Conservation (phyloP, 2,888 invertebrate genomes). For the Elaeidobius kamerunicus region DNA sequence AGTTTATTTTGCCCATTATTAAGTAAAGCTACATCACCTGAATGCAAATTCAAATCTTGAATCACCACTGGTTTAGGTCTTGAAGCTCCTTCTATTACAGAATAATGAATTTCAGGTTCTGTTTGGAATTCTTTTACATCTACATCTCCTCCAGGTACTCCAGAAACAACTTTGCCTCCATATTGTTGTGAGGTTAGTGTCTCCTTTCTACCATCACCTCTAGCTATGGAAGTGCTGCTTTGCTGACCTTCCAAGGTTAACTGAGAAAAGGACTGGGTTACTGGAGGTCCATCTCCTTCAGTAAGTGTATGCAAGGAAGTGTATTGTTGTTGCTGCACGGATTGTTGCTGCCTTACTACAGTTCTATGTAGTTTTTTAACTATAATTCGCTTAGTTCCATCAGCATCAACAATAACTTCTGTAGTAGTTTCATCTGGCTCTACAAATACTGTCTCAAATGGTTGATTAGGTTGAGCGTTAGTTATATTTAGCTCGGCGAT, state of each 20-base stretch:
- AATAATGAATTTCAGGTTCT: conserved; percentile 59
- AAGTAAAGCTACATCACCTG: conserved; percentile 49
- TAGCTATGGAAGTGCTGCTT: conserved; percentile 56
- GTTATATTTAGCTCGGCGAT: conserved; percentile 69
- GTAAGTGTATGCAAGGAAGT: conserved; percentile 55
- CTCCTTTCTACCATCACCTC: conserved; percentile 61
- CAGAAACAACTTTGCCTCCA: conserved; percentile 62
- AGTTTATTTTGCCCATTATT: conserved; percentile 43
- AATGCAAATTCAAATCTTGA: conserved; percentile 47
- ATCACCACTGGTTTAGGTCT: conserved; percentile 49
- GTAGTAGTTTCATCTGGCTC: conserved; percentile 83
- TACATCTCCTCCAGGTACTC: conserved; percentile 61
- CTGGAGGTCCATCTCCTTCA: conserved; percentile 56
- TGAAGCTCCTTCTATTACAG: conserved; percentile 56
- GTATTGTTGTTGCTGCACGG: conserved; percentile 61
- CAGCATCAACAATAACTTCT: conserved; percentile 75
- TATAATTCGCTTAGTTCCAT: conserved; percentile 77
- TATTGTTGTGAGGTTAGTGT: conserved; percentile 62
- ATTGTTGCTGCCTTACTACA: conserved; percentile 63
- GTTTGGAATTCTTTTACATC: conserved; percentile 65
- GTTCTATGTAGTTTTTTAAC: conserved; percentile 71
- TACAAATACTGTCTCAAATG: conserved; percentile 77
- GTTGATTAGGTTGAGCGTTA: conserved; percentile 65
- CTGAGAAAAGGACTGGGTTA: conserved; percentile 52
- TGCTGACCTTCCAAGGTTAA: conserved; percentile 66